A percentile compares a stretch with the other conserved stretches of the same genome.
phyloP scores from a whole-genome alignment of 2,797 vertebrate genomes.

The Micromesistius poutassou region DNA sequence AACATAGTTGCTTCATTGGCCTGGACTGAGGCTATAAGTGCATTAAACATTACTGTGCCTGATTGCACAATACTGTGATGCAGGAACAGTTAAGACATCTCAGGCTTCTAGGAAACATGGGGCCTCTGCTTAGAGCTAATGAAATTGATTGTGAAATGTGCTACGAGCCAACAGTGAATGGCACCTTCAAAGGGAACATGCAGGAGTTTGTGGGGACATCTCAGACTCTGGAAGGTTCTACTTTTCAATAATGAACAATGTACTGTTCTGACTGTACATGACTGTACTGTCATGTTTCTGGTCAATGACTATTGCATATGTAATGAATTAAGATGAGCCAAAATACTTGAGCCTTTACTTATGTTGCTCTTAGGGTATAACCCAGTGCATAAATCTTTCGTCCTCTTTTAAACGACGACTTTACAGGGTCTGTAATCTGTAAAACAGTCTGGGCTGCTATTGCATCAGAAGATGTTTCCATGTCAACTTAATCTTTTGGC shows the following conservation, averaged over 20 bases:
- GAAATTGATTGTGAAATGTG: constrained; percentile 3
- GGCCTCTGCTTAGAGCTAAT: neutral
- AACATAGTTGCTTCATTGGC: neutral
- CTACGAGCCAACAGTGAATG: neutral
- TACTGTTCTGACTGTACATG: too few relatives aligned
- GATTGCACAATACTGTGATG: neutral
- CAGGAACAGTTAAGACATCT: neutral
- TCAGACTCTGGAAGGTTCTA: neutral
- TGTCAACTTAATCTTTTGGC: neutral
- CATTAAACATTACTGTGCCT: neutral
- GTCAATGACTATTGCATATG: neutral
- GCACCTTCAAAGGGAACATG: too few relatives aligned
- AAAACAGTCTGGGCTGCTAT: neutral
- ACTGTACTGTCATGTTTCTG: neutral
- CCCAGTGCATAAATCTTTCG: neutral
- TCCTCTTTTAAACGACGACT: neutral
- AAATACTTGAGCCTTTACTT: neutral
- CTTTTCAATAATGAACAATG: neutral
- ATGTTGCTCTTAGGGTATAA: neutral
- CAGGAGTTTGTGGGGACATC: neutral
- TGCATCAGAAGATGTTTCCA: neutral
- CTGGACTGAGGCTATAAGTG: neutral
- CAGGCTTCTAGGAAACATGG: neutral
- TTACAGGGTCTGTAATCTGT: neutral
- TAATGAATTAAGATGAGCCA: neutral